phyloP scores from a whole-genome alignment of 2,113 vertebrate species.

The Thamnaconus septentrionalis region DNA sequence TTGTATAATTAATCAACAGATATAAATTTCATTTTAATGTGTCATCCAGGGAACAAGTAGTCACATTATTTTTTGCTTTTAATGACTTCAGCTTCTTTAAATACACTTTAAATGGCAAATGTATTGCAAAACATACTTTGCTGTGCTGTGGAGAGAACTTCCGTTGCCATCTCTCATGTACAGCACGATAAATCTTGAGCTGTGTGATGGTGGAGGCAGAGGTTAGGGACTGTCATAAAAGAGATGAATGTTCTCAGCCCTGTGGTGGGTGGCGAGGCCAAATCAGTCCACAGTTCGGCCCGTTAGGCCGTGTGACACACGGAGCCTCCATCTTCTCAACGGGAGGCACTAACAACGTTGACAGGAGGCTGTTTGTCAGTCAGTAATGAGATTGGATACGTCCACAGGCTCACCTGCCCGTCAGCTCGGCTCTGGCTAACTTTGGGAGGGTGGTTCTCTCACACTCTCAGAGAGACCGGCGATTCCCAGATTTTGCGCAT shows the following conservation, averaged over 20 bases:
- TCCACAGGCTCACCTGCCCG: conserved; percentile 7
- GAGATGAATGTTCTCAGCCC: conserved; percentile 63
- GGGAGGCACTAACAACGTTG: conserved; percentile 62
- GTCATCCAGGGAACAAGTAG: too few relatives aligned
- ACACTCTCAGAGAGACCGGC: too few relatives aligned
- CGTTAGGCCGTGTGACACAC: conserved; percentile 52
- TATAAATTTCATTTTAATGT: too few relatives aligned
- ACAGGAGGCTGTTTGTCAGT: conserved; percentile 70
- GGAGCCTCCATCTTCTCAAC: conserved; percentile 58
- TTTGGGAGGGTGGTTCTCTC: too few relatives aligned
- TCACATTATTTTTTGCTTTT: too few relatives aligned
- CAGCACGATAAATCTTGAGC: conserved; percentile 36
- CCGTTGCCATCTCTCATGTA: conserved; percentile 30
- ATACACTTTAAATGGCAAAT: too few relatives aligned
- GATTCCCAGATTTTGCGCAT: too few relatives aligned
- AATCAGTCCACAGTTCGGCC: conserved; percentile 65
- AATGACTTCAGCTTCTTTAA: too few relatives aligned
- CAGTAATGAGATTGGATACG: conserved; percentile 59
- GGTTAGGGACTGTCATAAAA: conserved; percentile 51
- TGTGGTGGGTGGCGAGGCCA: conserved; percentile 43
- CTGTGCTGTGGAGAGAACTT: conserved; percentile 3
- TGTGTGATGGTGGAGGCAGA: conserved; percentile 6
- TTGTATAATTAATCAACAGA: too few relatives aligned
- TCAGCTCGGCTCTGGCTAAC: neutral
- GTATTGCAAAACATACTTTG: too few relatives aligned